Evolutionary conservation across 2,113 vertebrate species (phyloP).

Genomic region (Bungarus multicinctus): DNA sequence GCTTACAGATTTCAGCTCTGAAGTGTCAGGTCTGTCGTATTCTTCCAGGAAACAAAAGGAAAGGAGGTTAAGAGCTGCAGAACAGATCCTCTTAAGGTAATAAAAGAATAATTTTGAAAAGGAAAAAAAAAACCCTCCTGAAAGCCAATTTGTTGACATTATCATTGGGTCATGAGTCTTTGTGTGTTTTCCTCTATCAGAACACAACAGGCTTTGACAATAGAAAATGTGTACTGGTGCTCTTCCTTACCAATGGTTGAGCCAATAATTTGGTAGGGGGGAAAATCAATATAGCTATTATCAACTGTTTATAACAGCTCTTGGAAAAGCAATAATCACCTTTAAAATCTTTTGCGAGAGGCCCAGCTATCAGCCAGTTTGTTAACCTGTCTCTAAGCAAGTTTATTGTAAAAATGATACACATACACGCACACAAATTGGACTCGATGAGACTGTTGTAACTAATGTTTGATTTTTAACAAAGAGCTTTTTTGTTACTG

Average conservation of each 20-base stretch:
- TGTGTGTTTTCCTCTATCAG: conserved; percentile 42
- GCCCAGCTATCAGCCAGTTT: conserved; percentile 31
- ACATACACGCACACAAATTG: background rate
- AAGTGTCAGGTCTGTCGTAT: conserved; percentile 16
- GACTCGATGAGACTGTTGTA: conserved; percentile 15
- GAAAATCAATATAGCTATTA: conserved; percentile 62
- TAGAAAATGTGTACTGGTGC: conserved; percentile 51
- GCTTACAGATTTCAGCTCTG: conserved; percentile 18
- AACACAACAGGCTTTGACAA: conserved; percentile 51
- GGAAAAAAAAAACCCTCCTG: background rate
- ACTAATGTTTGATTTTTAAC: conserved; percentile 17
- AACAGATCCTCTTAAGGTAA: conserved; percentile 32
- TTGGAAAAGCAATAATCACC: conserved; percentile 53
- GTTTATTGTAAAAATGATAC: background rate
- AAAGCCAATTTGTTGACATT: conserved; percentile 39
- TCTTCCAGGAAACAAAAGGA: conserved; percentile 19
- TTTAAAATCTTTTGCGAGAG: conserved; percentile 41
- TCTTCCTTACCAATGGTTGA: conserved; percentile 48
- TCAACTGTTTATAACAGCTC: conserved; percentile 51
- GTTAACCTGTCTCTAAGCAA: conserved; percentile 10
- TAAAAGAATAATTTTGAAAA: conserved; percentile 18
- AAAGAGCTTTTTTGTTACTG: background rate
- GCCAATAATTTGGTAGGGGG: conserved; percentile 21
- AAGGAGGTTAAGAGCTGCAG: background rate
- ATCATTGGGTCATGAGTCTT: background rate